Evolutionary conservation across 2,113 vertebrate species (phyloP), one percentile per base, ranked within the genome.

Genomic region (Heloderma charlesbogerti): DNA sequence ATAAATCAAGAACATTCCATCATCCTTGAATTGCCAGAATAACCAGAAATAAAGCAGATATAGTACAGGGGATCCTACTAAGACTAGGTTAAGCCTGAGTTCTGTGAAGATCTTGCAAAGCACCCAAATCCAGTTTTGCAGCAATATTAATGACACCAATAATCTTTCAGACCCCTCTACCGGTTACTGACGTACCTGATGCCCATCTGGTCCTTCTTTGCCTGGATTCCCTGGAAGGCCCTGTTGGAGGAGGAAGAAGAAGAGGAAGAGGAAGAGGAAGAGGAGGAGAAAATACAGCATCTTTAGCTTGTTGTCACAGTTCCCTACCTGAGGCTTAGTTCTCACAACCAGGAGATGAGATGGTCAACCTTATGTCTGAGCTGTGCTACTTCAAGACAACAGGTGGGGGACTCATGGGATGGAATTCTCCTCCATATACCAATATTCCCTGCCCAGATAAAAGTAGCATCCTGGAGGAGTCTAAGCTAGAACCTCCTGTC

Each of bases 181-280:
- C 66, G 25, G 5, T 0, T 43, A 45, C 45, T 51, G 69, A 97
- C 97, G 31, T 98, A 99, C 99, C 98, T 98, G 98, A 72, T 97
- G 97, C 94, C 98, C 99, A 13, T 98, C 97, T 91, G 97, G 97
- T 81, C 99, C 99, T 1, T 91, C 94, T 97, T 98, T 99, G 96
- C 99, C 99, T 88, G 97, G 97, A 86, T 98, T 96, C 95, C 99
- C 99, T 67, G 96, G 93, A 81, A 88, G 91, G 91, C 99, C 99
- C 99, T 99, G 96, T 22, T 92, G 48, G 48, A 51, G 48, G 48
- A 85, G 88, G 48, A 91, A 94, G 91, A n/a, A n/a, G n/a, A n/a
- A n/a, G n/a, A n/a, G n/a, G n/a, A n/a, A 94, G 91, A 45, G 43
- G 43, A 25, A 6, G n/a, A 37, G 16, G 34, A 37, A n/a, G 66